Evolutionary conservation across 2,888 invertebrate species (phyloP), one percentile per base, ranked within the genome.

Genomic region (Auanema sp.): DNA sequence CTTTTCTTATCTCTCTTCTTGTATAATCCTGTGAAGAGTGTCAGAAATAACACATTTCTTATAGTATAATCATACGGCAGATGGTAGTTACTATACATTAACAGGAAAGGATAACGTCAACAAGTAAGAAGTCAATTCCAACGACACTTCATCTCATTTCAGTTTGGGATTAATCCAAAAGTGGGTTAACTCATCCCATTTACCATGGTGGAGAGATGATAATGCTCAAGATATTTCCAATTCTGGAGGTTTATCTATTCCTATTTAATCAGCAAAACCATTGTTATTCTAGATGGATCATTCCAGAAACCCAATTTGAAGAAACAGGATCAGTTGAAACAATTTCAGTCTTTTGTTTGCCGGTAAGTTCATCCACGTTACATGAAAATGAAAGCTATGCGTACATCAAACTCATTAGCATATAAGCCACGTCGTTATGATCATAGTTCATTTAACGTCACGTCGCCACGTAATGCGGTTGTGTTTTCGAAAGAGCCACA

Each of bases 271-370:
- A n/a, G n/a, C n/a, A n/a, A n/a, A n/a, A n/a, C n/a, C 42, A 3
- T 11, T 52, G 16, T 40, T n/a, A 16, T 42, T 65, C 1, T 65
- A 72, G 79, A 79, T 65, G 79, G 79, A 16, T 66, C 76, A 12
- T 73, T 77, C 56, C 76, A 76, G 60, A 76, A 76, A 18, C 72
- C 76, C 0, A 69, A 68, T 52, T 58, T 79, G 21, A 65, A 69
- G 57, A 76, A 75, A 54, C 66, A 66, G 1, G 75, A 76, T 42
- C 58, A 42, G 2, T 44, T 78, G 23, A 72, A 68, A 40, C 71
- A 76, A 50, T 79, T 78, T 64, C 79, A 79, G 44, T 77, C 79
- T 8, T 74, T 71, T 43, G 52, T 60, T 24, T 74, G 73, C 69
- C 65, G 76, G 68, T 65, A 64, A 18, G 52, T 18, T 52, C 5